Conservation (phyloP, 1,140 invertebrate species). For the Charaxes varanes region DNA sequence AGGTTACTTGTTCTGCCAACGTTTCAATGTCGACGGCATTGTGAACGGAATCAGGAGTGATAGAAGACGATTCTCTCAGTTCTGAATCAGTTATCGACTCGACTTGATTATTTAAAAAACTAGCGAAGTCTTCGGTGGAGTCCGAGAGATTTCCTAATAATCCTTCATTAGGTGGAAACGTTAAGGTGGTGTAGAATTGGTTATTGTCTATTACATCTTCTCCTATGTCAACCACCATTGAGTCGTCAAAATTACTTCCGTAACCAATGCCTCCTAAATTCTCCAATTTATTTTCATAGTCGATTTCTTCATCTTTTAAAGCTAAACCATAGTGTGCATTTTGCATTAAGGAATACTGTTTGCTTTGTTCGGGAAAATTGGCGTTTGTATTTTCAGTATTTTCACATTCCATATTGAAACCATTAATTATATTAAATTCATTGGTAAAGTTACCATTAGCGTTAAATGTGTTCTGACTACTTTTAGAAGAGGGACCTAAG, state of each 20-base stretch:
- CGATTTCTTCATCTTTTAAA: conserved; percentile 85
- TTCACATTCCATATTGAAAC: conserved; percentile 85
- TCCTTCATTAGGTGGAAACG: conserved; percentile 85
- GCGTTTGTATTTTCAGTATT: conserved; percentile 71
- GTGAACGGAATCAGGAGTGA: conserved; percentile 79
- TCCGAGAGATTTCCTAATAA: conserved; percentile 60
- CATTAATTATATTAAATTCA: conserved; percentile 76
- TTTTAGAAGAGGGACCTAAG: conserved; percentile 77
- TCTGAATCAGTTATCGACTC: conserved; percentile 77
- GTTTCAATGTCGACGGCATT: conserved; percentile 82
- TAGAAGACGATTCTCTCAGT: conserved; percentile 75
- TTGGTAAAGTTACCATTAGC: conserved; percentile 72
- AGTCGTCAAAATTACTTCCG: conserved; percentile 82
- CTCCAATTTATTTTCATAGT: conserved; percentile 84
- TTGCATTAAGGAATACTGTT: conserved; percentile 87
- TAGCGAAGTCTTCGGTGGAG: conserved; percentile 80
- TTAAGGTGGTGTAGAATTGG: conserved; percentile 86
- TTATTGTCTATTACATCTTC: conserved; percentile 85
- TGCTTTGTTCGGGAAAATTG: conserved; percentile 75
- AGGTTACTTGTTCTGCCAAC: conserved; percentile 78
- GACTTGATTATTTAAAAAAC: conserved; percentile 79
- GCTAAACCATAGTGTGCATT: conserved; percentile 87
- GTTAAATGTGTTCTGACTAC: conserved; percentile 79
- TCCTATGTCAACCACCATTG: conserved; percentile 87
- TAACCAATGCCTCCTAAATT: conserved; percentile 76